Evolutionary conservation across 2,888 invertebrate species (phyloP).

Genomic region (Lamellibrachia columna): DNA sequence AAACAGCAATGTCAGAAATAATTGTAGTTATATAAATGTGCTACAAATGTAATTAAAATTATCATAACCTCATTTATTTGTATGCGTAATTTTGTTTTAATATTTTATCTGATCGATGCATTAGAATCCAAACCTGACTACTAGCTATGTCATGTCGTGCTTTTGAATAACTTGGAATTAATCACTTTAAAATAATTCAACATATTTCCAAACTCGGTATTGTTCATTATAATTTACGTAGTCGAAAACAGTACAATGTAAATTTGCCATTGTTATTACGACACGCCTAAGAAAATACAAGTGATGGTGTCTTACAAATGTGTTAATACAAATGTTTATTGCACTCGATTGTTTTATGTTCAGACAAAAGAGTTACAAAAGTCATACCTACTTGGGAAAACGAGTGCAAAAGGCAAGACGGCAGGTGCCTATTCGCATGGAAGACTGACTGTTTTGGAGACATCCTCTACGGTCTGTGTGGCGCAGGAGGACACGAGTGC

Average conservation of each 20-base stretch:
- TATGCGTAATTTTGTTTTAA: background rate
- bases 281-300: too few species aligned
- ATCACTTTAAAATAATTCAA: too few species aligned
- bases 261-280: too few species aligned
- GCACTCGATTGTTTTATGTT: background rate
- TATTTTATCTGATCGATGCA: background rate
- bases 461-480: background rate
- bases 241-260: too few species aligned
- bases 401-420: background rate
- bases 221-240: too few species aligned
- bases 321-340: background rate
- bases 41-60: background rate
- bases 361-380: background rate
- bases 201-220: too few species aligned
- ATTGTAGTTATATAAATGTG: background rate
- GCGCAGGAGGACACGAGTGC: background rate
- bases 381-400: background rate
- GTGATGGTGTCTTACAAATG: too few species aligned
- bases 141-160: background rate
- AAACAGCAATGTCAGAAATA: background rate
- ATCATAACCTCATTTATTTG: background rate
- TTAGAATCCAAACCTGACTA: background rate
- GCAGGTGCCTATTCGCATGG: background rate
- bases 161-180: too few species aligned
- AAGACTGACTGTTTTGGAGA: background rate